Evolutionary conservation across 2,888 invertebrate genomes (phyloP), one percentile per base, ranked within the genome.

Genomic region (Heliconius sara): DNA sequence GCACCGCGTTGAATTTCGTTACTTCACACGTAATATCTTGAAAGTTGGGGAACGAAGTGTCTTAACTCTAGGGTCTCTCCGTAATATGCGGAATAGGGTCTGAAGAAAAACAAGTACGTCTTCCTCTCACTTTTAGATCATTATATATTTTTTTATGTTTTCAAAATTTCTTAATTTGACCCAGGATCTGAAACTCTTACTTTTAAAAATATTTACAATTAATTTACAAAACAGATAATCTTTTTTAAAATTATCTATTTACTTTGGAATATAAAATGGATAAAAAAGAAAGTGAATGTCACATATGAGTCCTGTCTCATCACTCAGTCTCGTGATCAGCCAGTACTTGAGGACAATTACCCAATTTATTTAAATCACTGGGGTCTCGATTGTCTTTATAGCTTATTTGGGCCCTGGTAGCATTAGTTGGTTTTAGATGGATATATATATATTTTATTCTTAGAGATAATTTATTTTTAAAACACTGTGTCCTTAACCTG

Each of bases 331-430:
- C 79, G 73, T 80, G 82, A 78, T 77, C 75, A 65, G 71, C 34
- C 72, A 76, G 77, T 79, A 78, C 79, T 77, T 80, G 76, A 78
- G 65, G 77, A 78, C 86, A 86, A 87, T 87, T 86, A 86, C 87
- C 86, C 85, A 87, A 87, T 87, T 86, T 86, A 86, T 81, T 81
- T 52, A 77, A 83, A 82, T 80, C 78, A 79, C 76, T 79, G 83
- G 86, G 86, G 86, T 83, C 84, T 83, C 81, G 82, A 84, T 84
- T 85, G 84, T 85, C 81, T 82, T 82, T 82, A 82, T 83, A 72
- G 82, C 77, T 80, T 84, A 84, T 85, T 85, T 84, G 84, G 85
- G 85, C 70, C 79, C 80, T 80, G 68, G 57, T n/a, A 52, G 75
- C 52, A 25, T n/a, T 78, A n/a, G 65, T 66, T 22, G 27, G 60